Base-by-base conservation (phyloP, 2,797 vertebrate genomes). In the Galaxias olidus region DNA sequence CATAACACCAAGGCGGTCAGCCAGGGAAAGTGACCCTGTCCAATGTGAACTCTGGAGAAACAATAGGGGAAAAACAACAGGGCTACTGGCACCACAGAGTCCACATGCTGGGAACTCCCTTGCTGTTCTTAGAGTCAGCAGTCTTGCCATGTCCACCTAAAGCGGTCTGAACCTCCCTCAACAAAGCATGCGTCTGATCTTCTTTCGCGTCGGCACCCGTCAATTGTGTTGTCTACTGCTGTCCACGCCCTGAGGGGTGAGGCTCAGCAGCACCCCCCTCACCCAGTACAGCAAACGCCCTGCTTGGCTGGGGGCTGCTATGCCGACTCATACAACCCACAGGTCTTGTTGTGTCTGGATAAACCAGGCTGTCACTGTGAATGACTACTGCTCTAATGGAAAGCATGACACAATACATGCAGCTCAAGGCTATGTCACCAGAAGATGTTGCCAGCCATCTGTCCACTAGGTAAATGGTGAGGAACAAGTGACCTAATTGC, bases 121-220 rank as follows among this genome's bases (percentile, higher is more conserved):
- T 83, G 73, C 72, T 74, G 80, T 84, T 82, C 77, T 68, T 77
- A 75, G 68, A 80, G 82, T 87, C 85, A 87, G 85, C 88, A 88
- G 77, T 72, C 85, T 86, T 84, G 68, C 60, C 47, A 81, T 61
- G 9, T 75, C 79, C 75, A 61, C 30, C 83, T 75, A 86, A 81
- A 85, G 80, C 82, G 71, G 73, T 68, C 75, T 48, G 59, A 82
- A 80, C 51, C 74, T 76, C 63, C 10, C 69, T 83, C 63, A 74
- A 62, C 83, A 87, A n/a, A 84, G 66, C 73, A 68, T 75, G 72
- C 13, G 73, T 81, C 80, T 80, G 74, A 85, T 77, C 65, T 65
- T 72, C 67, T 30, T 30, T 64, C 62, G 74, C 79, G 78, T 75
- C 75, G 79, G 79, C 75, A 71, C 63, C 43, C 65, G 49, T 66